Base-by-base conservation (phyloP, 2,888 invertebrate genomes). In the Bembecia ichneumoniformis region DNA sequence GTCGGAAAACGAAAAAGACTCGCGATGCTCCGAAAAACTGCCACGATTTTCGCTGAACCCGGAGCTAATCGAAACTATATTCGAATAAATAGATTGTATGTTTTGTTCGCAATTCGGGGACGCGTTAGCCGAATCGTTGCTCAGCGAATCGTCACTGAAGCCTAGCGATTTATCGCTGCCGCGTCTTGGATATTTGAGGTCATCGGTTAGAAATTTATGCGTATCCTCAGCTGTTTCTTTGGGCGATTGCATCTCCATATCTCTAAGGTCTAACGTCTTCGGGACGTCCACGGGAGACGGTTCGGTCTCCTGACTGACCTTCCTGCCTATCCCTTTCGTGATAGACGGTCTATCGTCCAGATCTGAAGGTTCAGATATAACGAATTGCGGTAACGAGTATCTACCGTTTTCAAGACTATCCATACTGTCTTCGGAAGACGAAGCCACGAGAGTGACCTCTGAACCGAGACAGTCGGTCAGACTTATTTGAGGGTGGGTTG, bases 381-480 rank as follows among this genome's bases (percentile, higher is more conserved):
- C 89, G 55, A 93, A 92, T 51, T 90, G 90, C 0, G 90, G 90
- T 11, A 90, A 68, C 0, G 88, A 70, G 51, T 87, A 84, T 35
- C 78, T 82, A 49, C 88, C 89, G 51, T 89, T 90, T 50, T 92
- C 92, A 43, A 92, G 68, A 47, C 92, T 90, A 48, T 93, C 92
- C 77, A 92, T 91, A 46, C 91, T 91, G 53, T 92, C 92, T 54
- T 91, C 90, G 0, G 93, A 93, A 0, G 93, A 93, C 0, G 94
- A 93, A 0, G 93, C 94, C 0, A 94, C 92, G 2, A 95, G 68
- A 0, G 94, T 94, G 0, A 94, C 91, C 77, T 94, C 94, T 4
- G 93, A 94, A 0, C 97, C 97, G 49, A 94, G 89, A 49, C 96
- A 96, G 71, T 97, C 97, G 0, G 97, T 97, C 9, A 97, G 89